Conservation (phyloP, 2,797 vertebrate genomes). For the Choloepus didactylus region DNA sequence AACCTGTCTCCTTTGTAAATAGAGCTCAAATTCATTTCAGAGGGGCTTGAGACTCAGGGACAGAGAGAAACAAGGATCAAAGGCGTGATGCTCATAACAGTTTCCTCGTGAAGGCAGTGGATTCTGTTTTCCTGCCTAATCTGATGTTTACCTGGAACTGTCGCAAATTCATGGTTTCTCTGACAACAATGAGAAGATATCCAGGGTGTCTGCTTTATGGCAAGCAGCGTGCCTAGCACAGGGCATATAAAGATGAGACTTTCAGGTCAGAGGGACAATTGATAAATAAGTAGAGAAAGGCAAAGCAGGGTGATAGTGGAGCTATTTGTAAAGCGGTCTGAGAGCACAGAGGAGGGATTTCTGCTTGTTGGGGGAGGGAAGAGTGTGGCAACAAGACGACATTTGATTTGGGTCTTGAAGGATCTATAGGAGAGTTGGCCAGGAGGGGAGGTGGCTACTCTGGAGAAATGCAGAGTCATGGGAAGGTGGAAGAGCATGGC, state of each 20-base stretch:
- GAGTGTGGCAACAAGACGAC: rapidly evolving
- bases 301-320: rapidly evolving
- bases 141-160: rapidly evolving
- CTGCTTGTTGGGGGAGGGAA: neutral
- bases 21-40: neutral
- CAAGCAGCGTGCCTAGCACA: rapidly evolving
- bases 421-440: neutral
- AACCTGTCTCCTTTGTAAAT: neutral
- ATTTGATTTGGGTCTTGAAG: neutral
- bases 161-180: no score
- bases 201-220: no score
- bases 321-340: no score
- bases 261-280: neutral
- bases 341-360: neutral
- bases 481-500: neutral
- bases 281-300: rapidly evolving
- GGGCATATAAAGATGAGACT: neutral
- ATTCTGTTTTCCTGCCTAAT: neutral
- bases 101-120: no score
- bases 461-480: neutral
- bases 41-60: neutral
- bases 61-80: no score
- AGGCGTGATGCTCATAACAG: rapidly evolving
- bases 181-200: neutral
- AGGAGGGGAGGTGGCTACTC: neutral